Evolutionary conservation across 1,140 invertebrate species (phyloP), one percentile per base, ranked within the genome.

Genomic region (Brachionus rubens): DNA sequence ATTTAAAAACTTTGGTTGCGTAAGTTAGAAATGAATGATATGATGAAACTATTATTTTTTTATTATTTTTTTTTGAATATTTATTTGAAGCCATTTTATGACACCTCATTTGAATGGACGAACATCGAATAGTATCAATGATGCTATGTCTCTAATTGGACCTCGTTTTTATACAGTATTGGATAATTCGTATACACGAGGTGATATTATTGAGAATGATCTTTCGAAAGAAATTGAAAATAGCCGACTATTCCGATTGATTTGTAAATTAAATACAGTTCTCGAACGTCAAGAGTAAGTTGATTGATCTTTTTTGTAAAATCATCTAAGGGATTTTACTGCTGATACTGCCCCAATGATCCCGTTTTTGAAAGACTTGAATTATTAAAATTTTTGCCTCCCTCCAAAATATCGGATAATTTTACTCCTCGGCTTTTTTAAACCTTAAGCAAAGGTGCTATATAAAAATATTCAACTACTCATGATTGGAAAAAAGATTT

Each of bases 81-180:
- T 47, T 33, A 72, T 36, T 75, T 14, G 16, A 28, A 26, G 76
- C 14, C 72, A 54, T 78, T 79, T 5, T 78, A 85, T 81, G 83
- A 94, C 93, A 84, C 86, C 94, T 12, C 88, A 82, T 79, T 89
- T 88, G 84, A 84, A 81, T 76, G 81, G 88, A 72, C 86, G 90
- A 78, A 89, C 30, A n/a, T n/a, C n/a, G 19, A 75, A 91, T 80
- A 91, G 89, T 78, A 91, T 98, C 16, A 94, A 93, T 79, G 95
- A 98, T 86, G 88, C 98, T 77, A 98, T 98, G 96, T 95, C 95
- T 9, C 98, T 98, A 93, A 97, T 99, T 80, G 96, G 96, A 36
- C 94, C 94, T 7, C 87, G 94, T 77, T 97, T 97, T 85, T 99
- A 97, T 82, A 93, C 91, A 3, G 93, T 98, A 85, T 86, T 98